Base-by-base conservation (phyloP, 2,797 vertebrate species). In the Malacoctenus gilli region DNA sequence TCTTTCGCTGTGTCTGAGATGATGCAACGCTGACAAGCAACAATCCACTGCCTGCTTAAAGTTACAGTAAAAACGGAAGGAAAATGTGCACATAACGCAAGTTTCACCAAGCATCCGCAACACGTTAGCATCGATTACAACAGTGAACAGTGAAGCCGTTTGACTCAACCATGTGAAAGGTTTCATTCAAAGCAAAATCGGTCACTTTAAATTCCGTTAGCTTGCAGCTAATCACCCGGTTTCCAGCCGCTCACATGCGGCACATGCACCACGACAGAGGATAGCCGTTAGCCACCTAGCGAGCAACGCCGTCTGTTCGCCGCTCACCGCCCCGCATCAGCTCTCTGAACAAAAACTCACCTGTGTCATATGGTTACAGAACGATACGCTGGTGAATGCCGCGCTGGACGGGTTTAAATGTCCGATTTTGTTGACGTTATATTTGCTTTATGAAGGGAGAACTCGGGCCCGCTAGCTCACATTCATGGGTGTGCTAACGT, bases 361-460 rank as follows among this genome's bases (percentile, higher is more conserved):
- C 88, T 86, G 76, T 83, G 71, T 88, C 85, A 81, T 87, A 63
- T 23, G 77, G 23, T 86, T 80, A 81, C 61, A 60, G 11, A 36
- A 34, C 59, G 22, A 68, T 36, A 68, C n/a, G 6, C 13, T 36
- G 10, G n/a, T 23, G 59, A 52, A 4, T 31, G 34, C 31, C 14
- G 28, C 11, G 0, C 6, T 51, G 37, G 23, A n/a, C 4, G 42
- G 44, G 42, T 67, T 52, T 15, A 32, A 51, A 50, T n/a, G 18
- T 43, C 53, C 34, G 11, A 4, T 9, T 19, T 0, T 35, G 2
- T 11, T 12, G 12, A 15, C 19, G n/a, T 37, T 40, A 35, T 0
- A 1, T 2, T 2, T 4, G 0, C 13, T 23, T 55, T 56, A 58
- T 7, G 1, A 37, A 25, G 13, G 34, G 40, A 52, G 4, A 42